Evolutionary conservation across 2,888 invertebrate genomes (phyloP).

Genomic region (Agrochola lota): DNA sequence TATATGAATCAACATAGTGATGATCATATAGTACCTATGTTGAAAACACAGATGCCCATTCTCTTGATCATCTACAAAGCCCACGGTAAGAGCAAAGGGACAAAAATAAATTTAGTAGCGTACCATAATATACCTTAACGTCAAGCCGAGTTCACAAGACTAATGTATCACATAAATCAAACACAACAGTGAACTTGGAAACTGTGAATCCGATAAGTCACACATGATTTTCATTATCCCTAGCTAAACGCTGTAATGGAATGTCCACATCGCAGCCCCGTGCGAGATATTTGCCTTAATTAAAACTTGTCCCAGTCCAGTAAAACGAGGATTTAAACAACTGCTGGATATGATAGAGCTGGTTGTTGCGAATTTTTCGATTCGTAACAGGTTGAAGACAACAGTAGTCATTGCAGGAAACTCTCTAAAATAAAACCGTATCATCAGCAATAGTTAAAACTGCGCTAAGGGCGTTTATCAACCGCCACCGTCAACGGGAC

Average conservation of each 20-base stretch:
- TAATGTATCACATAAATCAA: constrained; percentile 25
- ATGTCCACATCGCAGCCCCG: constrained; percentile 80
- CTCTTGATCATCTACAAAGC: not conserved
- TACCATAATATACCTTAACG: not conserved
- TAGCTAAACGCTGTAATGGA: constrained; percentile 80
- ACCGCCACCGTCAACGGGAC: too few species aligned
- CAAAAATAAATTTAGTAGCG: too few species aligned
- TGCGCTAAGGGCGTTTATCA: not conserved
- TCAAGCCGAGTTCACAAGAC: not conserved
- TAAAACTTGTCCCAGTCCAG: constrained; percentile 83
- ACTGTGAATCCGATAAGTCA: constrained; percentile 55
- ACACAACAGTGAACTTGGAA: constrained; percentile 15
- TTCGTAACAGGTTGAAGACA: not conserved
- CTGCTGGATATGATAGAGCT: constrained; percentile 57
- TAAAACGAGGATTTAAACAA: constrained; percentile 66
- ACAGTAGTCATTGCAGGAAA: not conserved
- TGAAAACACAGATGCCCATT: not conserved
- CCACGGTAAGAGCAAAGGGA: not conserved
- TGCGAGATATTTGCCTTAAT: constrained; percentile 86
- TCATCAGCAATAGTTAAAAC: not conserved
- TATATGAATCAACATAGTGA: not conserved
- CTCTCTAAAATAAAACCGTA: not conserved
- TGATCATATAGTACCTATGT: not conserved
- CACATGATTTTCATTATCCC: constrained; percentile 74
- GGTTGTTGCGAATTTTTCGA: not conserved